These are phyloP conservation scores for Megalops atlanticus DNA, from an alignment of 2,113 vertebrate species.

Conservation along the genomic window DNA sequence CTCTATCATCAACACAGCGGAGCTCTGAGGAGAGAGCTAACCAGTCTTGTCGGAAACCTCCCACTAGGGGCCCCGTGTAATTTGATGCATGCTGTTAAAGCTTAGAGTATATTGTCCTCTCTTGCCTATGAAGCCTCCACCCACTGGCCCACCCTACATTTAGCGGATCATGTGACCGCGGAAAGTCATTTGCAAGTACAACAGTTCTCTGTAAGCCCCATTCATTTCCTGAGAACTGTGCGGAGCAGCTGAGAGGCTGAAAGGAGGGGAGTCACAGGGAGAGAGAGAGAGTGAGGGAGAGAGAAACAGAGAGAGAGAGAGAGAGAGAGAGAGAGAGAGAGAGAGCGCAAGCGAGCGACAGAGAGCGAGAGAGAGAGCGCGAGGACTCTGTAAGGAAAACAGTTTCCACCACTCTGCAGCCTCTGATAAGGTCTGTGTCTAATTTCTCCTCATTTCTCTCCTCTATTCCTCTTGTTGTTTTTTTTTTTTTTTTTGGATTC, in stretches of 20 bases:
- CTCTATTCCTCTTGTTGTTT: constrained; percentile 43
- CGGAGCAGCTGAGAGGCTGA: constrained; percentile 86
- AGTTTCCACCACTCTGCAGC: constrained; percentile 90
- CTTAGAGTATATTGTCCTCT: constrained; percentile 89
- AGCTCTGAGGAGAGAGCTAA: constrained; percentile 51
- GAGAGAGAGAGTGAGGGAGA: constrained; percentile 27
- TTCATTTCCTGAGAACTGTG: constrained; percentile 96
- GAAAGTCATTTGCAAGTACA: constrained; percentile 99
- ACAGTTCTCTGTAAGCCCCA: constrained; percentile 93
- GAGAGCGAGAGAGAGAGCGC: constrained; percentile 56
- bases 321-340: constrained; percentile 42
- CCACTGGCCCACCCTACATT: constrained; percentile 93
- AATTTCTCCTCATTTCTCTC: constrained; percentile 67
- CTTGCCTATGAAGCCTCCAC: constrained; percentile 90
- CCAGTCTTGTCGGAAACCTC: constrained; percentile 77
- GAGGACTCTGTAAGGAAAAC: constrained; percentile 82
- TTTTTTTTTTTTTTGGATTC: constrained; percentile 44
- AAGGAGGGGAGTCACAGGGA: constrained; percentile 59
- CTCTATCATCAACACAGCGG: constrained; percentile 50
- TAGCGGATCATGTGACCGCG: constrained; percentile 95
- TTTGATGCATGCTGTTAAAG: constrained; percentile 90
- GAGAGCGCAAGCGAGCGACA: constrained; percentile 40
- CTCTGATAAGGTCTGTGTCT: constrained; percentile 86
- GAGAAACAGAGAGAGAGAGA: constrained; percentile 40
- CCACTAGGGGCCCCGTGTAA: constrained; percentile 85